A percentile compares a stretch with the other conserved stretches of the same genome.
These are phyloP conservation scores for Spermophilus dauricus DNA, from an alignment of 2,113 vertebrate genomes.

Conservation along the genomic window DNA sequence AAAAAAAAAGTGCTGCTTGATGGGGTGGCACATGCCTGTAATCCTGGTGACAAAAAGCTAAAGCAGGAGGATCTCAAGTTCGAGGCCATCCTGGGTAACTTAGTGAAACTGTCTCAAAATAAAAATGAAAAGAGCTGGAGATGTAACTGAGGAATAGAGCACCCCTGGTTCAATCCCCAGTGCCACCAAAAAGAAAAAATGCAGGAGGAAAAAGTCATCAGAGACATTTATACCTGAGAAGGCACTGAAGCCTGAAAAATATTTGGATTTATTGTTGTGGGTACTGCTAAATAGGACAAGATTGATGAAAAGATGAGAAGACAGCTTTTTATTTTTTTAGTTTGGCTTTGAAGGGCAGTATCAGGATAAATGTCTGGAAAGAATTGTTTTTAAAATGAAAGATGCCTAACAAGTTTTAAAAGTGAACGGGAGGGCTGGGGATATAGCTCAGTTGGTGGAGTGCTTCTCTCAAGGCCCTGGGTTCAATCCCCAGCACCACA, in stretches of 20 bases:
- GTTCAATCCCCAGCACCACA: not conserved
- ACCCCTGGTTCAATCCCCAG: too few relatives aligned
- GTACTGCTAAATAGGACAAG: not conserved
- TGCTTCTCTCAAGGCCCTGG: too few relatives aligned
- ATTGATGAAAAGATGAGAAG: not conserved
- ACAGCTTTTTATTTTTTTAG: not conserved
- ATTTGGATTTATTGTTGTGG: not conserved
- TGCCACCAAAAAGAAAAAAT: too few relatives aligned
- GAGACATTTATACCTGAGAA: not conserved
- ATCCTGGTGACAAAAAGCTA: too few relatives aligned
- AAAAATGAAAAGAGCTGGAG: too few relatives aligned
- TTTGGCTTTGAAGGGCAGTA: not conserved
- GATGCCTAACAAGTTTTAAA: not conserved
- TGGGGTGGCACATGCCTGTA: too few relatives aligned
- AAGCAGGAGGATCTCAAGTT: too few relatives aligned
- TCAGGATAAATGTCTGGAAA: not conserved
- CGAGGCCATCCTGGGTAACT: too few relatives aligned
- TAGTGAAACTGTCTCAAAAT: too few relatives aligned
- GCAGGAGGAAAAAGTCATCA: not conserved
- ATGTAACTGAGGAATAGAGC: too few relatives aligned
- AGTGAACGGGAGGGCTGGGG: not conserved
- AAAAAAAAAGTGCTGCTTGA: not conserved
- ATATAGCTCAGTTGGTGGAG: too few relatives aligned
- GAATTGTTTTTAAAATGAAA: conserved; percentile 21
- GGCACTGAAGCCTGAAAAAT: not conserved